Evolutionary conservation across 1,140 invertebrate genomes (phyloP).

Genomic region (Aradophagus sp.): DNA sequence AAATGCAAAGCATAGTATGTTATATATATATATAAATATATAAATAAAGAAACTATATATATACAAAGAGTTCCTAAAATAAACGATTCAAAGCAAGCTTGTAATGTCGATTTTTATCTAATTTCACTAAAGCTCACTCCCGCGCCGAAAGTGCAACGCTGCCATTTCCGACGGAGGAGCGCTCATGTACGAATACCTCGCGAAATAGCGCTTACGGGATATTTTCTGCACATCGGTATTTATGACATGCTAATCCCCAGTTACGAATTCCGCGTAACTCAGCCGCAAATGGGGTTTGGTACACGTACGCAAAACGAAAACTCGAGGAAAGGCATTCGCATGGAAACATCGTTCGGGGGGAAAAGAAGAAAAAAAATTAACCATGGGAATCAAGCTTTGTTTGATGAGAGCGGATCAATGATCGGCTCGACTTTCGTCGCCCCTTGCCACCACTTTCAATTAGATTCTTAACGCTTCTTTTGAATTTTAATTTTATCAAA

Average conservation of each 20-base stretch:
- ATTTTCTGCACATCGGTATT: constrained; percentile 67
- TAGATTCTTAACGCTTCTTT: too few relatives aligned
- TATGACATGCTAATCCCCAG: constrained; percentile 73
- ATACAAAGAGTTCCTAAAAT: constrained; percentile 69
- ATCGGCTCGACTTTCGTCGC: too few relatives aligned
- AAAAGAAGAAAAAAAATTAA: constrained; percentile 44
- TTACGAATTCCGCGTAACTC: constrained; percentile 71
- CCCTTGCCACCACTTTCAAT: too few relatives aligned
- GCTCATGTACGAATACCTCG: constrained; percentile 9
- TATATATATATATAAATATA: constrained; percentile 15
- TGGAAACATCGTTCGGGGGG: constrained; percentile 56
- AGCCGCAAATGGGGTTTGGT: constrained; percentile 58
- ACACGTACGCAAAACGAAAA: constrained; percentile 52
- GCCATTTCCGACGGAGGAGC: constrained; percentile 1
- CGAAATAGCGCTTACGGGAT: constrained; percentile 30
- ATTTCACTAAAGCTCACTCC: neutral
- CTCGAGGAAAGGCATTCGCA: constrained; percentile 58
- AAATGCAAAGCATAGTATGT: constrained; percentile 64
- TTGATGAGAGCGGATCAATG: too few relatives aligned
- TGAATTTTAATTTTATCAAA: too few relatives aligned
- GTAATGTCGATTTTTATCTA: neutral
- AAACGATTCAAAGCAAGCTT: constrained; percentile 61
- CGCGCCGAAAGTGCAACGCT: neutral
- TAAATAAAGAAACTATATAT: too few relatives aligned
- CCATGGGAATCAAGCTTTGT: too few relatives aligned